Percentiles rank a stretch among this genome's conserved stretches.
phyloP scores from a whole-genome alignment of 2,888 invertebrate genomes.

The Monopis laevigella region DNA sequence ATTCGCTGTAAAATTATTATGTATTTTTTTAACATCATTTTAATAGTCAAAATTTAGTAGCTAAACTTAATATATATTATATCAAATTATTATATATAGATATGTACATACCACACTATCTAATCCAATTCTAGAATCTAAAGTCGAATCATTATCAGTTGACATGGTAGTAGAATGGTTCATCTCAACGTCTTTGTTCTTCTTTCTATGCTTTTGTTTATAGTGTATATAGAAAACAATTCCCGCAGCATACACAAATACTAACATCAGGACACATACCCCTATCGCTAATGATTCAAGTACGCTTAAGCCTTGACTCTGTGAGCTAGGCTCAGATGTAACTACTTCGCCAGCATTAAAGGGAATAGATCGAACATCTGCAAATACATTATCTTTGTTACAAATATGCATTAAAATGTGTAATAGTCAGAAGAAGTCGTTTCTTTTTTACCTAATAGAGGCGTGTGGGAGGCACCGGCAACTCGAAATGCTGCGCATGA shows the following conservation, averaged over 20 bases:
- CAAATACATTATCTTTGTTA: too few species aligned
- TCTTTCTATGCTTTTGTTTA: slow-evolving; percentile 71
- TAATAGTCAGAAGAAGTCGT: neutral
- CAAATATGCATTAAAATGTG: neutral
- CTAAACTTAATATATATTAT: too few species aligned
- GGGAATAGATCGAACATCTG: slow-evolving; percentile 82
- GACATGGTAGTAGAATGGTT: slow-evolving; percentile 39
- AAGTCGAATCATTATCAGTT: slow-evolving; percentile 41
- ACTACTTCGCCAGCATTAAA: slow-evolving; percentile 73
- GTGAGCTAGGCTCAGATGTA: slow-evolving; percentile 53
- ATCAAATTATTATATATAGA: too few species aligned
- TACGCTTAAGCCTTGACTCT: slow-evolving; percentile 72
- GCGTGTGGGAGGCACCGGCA: slow-evolving; percentile 75
- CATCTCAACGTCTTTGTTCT: slow-evolving; percentile 47
- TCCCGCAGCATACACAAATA: slow-evolving; percentile 85
- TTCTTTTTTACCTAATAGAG: slow-evolving; percentile 36
- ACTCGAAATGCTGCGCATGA: slow-evolving; percentile 88
- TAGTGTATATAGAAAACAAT: slow-evolving; percentile 84
- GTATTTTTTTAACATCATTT: too few species aligned
- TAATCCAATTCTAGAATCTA: slow-evolving; percentile 50
- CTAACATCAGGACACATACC: slow-evolving; percentile 79
- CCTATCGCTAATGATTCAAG: slow-evolving; percentile 84
- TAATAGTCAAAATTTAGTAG: too few species aligned
- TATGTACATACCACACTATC: slow-evolving; percentile 45
- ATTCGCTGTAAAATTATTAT: slow-evolving; percentile 36